Base-by-base conservation (phyloP, 2,797 vertebrate species). In the Enteromius argenteus region DNA sequence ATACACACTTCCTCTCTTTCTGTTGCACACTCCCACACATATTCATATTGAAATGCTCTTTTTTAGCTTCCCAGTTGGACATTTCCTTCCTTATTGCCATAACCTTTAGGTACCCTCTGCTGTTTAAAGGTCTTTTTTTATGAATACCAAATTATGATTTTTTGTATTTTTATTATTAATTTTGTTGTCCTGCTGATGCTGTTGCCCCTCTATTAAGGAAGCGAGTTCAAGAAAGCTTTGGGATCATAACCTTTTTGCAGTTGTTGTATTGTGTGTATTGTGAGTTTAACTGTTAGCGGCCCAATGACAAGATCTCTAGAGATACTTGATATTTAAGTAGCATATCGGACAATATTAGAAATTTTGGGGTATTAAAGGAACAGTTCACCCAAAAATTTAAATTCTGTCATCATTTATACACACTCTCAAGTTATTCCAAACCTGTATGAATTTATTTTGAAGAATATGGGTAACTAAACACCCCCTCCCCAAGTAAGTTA, bases 61-160 rank as follows among this genome's bases (percentile, higher is more conserved):
- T 79, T 81, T 80, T 75, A 42, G 60, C 81, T 64, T 76, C 85
- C 10, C 85, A 69, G 85, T 75, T 84, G 85, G 85, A 71, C 69
- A 62, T 83, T 67, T 76, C 76, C 80, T 35, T 85, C 58, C 71
- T 64, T 74, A 80, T 79, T 77, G 73, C 71, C 37, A 3, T 85
- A 85, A 85, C 86, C 86, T 87, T 87, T 87, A 85, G 62, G 46
- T 62, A 53, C 77, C 67, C 64, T 68, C 58, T 84, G 78, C 78
- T 62, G 27, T 62, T 74, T 64, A 86, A 86, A 86, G 85, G 85
- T 84, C 85, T 78, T 87, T 81, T 72, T 82, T 87, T 68, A 56
- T 83, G 69, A 83, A 80, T 85, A 68, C 32, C 53, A 84, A 60
- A 21, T 62, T 53, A 75, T 39, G 56, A 21, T 19, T 82, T 64